Evolutionary conservation across 2,888 invertebrate species (phyloP).

Genomic region (Byasa hedistus): DNA sequence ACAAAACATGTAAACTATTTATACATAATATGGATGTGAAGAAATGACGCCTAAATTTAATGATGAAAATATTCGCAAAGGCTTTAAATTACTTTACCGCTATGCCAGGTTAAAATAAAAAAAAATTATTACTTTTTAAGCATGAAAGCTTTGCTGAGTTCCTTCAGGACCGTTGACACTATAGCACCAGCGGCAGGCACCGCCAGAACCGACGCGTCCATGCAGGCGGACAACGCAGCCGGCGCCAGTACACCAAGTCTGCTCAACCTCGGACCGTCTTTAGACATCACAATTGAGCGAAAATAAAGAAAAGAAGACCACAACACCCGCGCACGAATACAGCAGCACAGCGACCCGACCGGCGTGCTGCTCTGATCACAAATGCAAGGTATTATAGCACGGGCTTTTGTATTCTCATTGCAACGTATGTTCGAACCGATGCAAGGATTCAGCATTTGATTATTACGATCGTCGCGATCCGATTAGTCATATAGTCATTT

Average conservation of each 20-base stretch:
- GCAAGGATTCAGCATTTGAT: slow-evolving; percentile 13
- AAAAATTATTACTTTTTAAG: slow-evolving; percentile 66
- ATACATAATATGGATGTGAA: too few relatives aligned
- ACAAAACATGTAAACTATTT: too few relatives aligned
- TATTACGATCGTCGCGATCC: slow-evolving; percentile 3
- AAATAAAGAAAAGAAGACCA: neutral
- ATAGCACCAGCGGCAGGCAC: slow-evolving; percentile 74
- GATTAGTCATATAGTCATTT: slow-evolving; percentile 18
- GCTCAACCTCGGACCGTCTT: slow-evolving; percentile 56
- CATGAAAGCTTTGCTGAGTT: slow-evolving; percentile 75
- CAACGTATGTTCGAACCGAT: slow-evolving; percentile 22
- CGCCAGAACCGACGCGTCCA: slow-evolving; percentile 72
- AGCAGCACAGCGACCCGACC: slow-evolving; percentile 73
- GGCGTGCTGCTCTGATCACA: slow-evolving; percentile 59
- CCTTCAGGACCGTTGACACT: slow-evolving; percentile 71
- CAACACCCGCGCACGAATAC: slow-evolving; percentile 58
- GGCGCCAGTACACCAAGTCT: slow-evolving; percentile 71
- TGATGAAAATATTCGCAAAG: neutral
- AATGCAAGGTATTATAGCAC: slow-evolving; percentile 48
- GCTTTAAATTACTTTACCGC: neutral
- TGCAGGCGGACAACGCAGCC: slow-evolving; percentile 69
- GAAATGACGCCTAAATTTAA: neutral
- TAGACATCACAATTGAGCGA: slow-evolving; percentile 52
- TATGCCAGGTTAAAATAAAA: neutral
- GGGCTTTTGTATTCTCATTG: slow-evolving; percentile 13